Evolutionary conservation across 1,140 invertebrate species (phyloP).

Genomic region (Cephus cinctus): DNA sequence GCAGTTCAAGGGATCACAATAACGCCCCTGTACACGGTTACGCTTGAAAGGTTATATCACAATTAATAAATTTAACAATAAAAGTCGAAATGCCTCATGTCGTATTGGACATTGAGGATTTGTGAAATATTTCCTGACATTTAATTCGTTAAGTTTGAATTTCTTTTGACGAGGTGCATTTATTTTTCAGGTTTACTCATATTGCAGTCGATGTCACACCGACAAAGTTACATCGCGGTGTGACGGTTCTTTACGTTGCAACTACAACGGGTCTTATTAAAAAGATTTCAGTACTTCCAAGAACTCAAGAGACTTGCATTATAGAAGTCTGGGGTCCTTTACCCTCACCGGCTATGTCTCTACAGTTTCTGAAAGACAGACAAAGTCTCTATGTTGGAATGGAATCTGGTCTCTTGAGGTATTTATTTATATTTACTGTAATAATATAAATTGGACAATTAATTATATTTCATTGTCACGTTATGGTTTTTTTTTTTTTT

Average conservation of each 20-base stretch:
- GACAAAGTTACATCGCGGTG: constrained; percentile 64
- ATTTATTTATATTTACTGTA: background rate
- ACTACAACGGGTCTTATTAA: constrained; percentile 74
- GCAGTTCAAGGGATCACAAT: constrained; percentile 74
- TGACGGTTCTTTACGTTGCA: constrained; percentile 78
- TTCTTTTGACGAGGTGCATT: no score
- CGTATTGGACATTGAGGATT: no score
- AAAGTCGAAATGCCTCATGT: constrained; percentile 1
- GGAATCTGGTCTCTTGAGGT: constrained; percentile 64
- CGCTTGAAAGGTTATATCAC: constrained; percentile 65
- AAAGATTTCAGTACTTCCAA: constrained; percentile 76
- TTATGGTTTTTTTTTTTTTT: constrained; percentile 34
- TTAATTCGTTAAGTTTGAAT: no score
- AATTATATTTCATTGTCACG: constrained; percentile 24
- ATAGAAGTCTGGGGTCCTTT: constrained; percentile 82
- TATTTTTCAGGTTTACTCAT: constrained; percentile 62
- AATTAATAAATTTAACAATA: background rate
- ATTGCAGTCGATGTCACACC: constrained; percentile 75
- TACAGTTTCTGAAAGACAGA: constrained; percentile 80
- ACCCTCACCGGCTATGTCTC: constrained; percentile 62
- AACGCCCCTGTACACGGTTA: constrained; percentile 68
- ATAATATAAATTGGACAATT: background rate
- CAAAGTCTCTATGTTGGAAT: constrained; percentile 82
- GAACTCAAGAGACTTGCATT: constrained; percentile 72
- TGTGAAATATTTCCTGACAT: no score